A percentile compares a stretch with the other conserved stretches of the same genome.
Conservation (phyloP, 2,888 invertebrate species). For the Lordiphosa fenestrarum region DNA sequence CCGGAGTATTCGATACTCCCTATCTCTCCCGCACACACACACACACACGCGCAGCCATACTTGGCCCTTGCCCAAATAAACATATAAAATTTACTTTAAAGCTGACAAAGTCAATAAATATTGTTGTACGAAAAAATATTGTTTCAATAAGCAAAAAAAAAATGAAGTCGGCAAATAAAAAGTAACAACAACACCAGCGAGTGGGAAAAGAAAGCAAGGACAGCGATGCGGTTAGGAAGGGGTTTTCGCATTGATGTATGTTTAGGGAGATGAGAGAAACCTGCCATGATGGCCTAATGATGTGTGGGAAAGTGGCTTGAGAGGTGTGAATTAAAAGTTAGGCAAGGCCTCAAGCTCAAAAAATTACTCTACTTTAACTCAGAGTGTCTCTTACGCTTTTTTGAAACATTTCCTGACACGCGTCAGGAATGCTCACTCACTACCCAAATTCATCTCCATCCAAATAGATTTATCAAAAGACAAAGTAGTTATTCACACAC, state of each 20-base stretch:
- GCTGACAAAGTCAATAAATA: constrained; percentile 80
- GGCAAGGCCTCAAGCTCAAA: too few species aligned
- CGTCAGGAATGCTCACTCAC: too few species aligned
- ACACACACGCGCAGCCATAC: constrained; percentile 18
- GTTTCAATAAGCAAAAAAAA: constrained; percentile 73
- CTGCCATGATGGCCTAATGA: constrained; percentile 1
- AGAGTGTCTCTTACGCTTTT: too few species aligned
- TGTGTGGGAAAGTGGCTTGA: not conserved
- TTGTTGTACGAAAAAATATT: constrained; percentile 79
- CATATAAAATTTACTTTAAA: constrained; percentile 78
- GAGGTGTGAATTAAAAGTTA: constrained; percentile 8
- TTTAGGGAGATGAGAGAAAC: constrained; percentile 1
- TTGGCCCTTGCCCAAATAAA: constrained; percentile 62
- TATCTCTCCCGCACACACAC: constrained; percentile 16
- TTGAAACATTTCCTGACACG: too few species aligned
- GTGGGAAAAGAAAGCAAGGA: constrained; percentile 13
- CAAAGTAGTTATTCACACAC: too few species aligned
- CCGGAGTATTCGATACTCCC: constrained; percentile 1
- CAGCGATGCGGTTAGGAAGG: not conserved
- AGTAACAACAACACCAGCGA: constrained; percentile 21
- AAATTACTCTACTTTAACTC: too few species aligned
- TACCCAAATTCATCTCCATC: too few species aligned
- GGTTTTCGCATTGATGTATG: not conserved
- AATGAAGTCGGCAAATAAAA: constrained; percentile 40
- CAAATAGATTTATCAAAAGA: too few species aligned